These are phyloP conservation scores for Atethmia centrago DNA, from an alignment of 2,888 invertebrate species.

Conservation along the genomic window DNA sequence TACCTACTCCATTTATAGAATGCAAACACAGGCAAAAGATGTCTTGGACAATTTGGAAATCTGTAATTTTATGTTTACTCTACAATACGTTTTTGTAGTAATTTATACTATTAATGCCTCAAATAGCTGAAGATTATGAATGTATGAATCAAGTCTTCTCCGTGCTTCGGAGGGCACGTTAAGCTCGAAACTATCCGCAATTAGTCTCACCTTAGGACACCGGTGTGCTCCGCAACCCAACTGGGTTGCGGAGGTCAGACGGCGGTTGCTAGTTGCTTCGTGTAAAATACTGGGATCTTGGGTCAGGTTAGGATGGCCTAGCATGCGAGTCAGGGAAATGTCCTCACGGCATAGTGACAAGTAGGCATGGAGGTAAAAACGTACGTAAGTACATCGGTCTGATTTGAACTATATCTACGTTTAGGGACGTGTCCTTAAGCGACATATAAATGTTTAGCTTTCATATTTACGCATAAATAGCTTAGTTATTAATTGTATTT, in stretches of 20 bases:
- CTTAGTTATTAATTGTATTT: neutral
- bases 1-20: no score
- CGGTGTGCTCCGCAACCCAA: slow-evolving; percentile 6
- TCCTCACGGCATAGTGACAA: slow-evolving; percentile 6
- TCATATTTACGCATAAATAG: neutral
- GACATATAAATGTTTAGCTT: neutral
- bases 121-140: no score
- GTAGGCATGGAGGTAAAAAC: neutral
- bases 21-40: no score
- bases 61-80: no score
- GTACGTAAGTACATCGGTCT: neutral
- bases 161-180: slow-evolving; percentile 50
- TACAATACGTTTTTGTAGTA: no score
- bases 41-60: no score
- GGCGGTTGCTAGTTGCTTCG: slow-evolving; percentile 8
- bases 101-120: no score
- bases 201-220: slow-evolving; percentile 14
- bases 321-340: slow-evolving; percentile 29
- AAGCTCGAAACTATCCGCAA: slow-evolving; percentile 12
- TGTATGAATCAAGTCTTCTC: no score
- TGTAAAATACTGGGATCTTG: neutral
- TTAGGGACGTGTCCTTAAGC: neutral
- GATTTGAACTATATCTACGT: neutral
- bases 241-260: slow-evolving; percentile 9
- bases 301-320: slow-evolving; percentile 1